A percentile compares a stretch with the other conserved stretches of the same genome.
These are phyloP conservation scores for Serranus cabrilla DNA, from an alignment of 2,797 vertebrate species.

Conservation along the genomic window DNA sequence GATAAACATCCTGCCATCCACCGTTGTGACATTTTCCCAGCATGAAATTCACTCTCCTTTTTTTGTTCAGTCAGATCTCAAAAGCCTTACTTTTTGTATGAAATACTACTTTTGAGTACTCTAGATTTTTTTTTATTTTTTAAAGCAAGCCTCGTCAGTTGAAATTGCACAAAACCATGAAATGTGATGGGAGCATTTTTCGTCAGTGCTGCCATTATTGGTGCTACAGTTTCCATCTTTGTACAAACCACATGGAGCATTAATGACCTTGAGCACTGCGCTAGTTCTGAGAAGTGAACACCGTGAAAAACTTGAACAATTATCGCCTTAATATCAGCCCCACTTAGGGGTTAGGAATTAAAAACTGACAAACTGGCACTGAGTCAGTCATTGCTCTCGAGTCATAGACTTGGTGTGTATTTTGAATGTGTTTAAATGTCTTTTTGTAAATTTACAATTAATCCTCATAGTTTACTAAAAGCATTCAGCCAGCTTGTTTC, in stretches of 20 bases:
- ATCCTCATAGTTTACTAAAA: slow-evolving; percentile 49
- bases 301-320: slow-evolving; percentile 58
- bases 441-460: slow-evolving; percentile 38
- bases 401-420: slow-evolving; percentile 15
- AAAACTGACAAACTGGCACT: slow-evolving; percentile 25
- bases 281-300: slow-evolving; percentile 27
- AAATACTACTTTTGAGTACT: slow-evolving; percentile 38
- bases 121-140: slow-evolving; percentile 4
- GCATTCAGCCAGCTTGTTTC: slow-evolving; percentile 21
- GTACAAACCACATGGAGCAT: slow-evolving; percentile 15
- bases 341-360: not conserved
- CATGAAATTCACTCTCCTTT: slow-evolving; percentile 27
- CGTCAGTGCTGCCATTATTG: slow-evolving; percentile 25
- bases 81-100: slow-evolving; percentile 65
- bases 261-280: slow-evolving; percentile 55
- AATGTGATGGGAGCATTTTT: slow-evolving; percentile 42
- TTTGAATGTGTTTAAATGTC: slow-evolving; percentile 24
- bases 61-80: slow-evolving; percentile 35
- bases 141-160: slow-evolving; percentile 5
- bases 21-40: slow-evolving; percentile 19
- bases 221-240: slow-evolving; percentile 55
- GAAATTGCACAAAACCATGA: slow-evolving; percentile 65
- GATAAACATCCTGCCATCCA: not conserved
- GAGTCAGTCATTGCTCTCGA: slow-evolving; percentile 27
- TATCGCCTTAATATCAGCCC: slow-evolving; percentile 55